Conservation (phyloP, 2,888 invertebrate species). For the Fragum whitleyi region DNA sequence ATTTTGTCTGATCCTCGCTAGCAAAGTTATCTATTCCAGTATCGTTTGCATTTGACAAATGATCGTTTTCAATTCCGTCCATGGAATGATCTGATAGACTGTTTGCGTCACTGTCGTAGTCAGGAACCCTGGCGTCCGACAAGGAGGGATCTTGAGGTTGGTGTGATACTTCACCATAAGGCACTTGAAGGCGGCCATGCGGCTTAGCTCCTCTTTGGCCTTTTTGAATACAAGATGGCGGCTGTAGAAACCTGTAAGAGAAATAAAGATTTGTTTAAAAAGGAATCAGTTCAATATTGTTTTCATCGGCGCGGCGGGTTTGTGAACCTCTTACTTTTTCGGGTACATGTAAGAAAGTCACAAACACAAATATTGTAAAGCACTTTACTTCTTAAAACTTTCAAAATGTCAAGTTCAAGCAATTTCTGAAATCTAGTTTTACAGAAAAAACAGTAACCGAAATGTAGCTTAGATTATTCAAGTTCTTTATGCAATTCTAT, state of each 20-base stretch:
- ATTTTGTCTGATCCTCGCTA: neutral
- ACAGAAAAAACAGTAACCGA: too few relatives aligned
- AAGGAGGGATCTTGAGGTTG: neutral
- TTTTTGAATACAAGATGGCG: slow-evolving; percentile 96
- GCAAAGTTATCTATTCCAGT: neutral
- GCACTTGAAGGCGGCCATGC: slow-evolving; percentile 61
- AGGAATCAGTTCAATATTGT: too few relatives aligned
- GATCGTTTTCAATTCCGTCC: slow-evolving; percentile 15
- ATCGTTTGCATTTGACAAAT: neutral
- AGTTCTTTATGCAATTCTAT: too few relatives aligned
- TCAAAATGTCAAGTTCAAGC: too few relatives aligned
- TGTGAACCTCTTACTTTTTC: too few relatives aligned
- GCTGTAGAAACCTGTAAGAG: slow-evolving; percentile 92
- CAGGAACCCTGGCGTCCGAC: neutral
- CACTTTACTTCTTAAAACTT: too few relatives aligned
- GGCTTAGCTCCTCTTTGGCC: slow-evolving; percentile 87
- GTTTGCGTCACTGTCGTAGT: slow-evolving; percentile 7
- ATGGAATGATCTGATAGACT: slow-evolving; percentile 16
- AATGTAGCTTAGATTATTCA: too few relatives aligned
- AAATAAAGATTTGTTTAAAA: too few relatives aligned
- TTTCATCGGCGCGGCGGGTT: too few relatives aligned
- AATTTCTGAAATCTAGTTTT: too few relatives aligned
- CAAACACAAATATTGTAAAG: too few relatives aligned
- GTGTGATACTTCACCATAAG: neutral
- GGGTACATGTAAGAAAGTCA: too few relatives aligned